Evolutionary conservation across 2,113 vertebrate genomes (phyloP).

Genomic region (Muntiacus reevesi): DNA sequence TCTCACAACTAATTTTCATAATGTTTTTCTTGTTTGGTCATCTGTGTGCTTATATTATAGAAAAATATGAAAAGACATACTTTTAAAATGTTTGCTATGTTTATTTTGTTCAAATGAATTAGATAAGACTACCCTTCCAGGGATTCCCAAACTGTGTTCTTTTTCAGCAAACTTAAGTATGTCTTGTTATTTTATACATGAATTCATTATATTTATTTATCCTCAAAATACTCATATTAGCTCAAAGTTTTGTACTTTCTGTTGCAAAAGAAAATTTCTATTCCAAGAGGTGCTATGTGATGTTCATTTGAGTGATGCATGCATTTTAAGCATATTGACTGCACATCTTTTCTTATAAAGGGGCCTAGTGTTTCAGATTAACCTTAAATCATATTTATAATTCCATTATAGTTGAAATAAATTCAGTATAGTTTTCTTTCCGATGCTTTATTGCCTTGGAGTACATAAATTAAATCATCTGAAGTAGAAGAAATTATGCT

Average conservation of each 20-base stretch:
- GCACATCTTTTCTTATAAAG: background rate
- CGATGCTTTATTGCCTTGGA: background rate
- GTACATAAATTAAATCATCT: background rate
- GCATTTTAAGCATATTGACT: background rate
- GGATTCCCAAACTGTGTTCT: background rate
- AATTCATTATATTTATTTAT: constrained; percentile 35
- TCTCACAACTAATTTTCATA: background rate
- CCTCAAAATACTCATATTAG: background rate
- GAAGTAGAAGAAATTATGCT: constrained; percentile 28
- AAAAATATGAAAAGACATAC: background rate
- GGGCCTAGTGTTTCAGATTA: background rate
- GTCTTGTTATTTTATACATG: constrained; percentile 10
- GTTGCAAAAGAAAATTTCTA: background rate
- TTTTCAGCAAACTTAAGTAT: background rate
- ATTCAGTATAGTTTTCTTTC: background rate
- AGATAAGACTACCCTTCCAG: background rate
- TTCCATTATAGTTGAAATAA: background rate
- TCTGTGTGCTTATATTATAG: background rate
- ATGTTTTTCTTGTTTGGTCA: background rate
- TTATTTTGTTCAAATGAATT: constrained; percentile 20
- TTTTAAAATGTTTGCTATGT: background rate
- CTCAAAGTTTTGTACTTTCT: background rate
- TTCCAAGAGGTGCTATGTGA: background rate
- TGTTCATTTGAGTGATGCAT: background rate
- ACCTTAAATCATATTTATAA: constrained; percentile 35